These are phyloP conservation scores for Neoascia interrupta DNA, from an alignment of 2,888 invertebrate genomes.

Conservation along the genomic window DNA sequence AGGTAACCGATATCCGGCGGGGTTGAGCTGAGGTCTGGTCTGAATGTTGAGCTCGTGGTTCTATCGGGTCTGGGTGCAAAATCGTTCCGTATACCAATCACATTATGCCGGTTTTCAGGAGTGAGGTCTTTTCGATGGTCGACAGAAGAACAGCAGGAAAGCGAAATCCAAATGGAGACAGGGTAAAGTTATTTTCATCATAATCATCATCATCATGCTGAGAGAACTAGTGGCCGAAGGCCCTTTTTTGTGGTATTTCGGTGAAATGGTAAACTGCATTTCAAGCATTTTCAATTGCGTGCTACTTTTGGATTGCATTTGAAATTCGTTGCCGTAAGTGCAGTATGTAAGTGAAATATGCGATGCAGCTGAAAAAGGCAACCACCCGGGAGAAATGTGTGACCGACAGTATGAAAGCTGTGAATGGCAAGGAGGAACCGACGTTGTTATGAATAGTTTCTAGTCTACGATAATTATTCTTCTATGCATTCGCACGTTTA, in stretches of 20 bases:
- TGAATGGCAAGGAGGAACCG: too few species aligned
- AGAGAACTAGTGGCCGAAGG: conserved; percentile 23
- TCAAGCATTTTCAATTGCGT: conserved; percentile 55
- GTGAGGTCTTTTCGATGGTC: too few species aligned
- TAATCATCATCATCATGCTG: conserved; percentile 46
- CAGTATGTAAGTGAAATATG: conserved; percentile 57
- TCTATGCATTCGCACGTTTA: too few species aligned
- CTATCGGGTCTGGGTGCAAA: conserved; percentile 29
- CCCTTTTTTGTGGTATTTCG: conserved; percentile 61
- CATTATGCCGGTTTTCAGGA: conserved; percentile 7
- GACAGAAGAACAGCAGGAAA: not conserved
- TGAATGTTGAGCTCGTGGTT: conserved; percentile 46
- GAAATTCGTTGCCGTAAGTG: conserved; percentile 61
- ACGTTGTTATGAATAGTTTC: too few species aligned
- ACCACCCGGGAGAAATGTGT: conserved; percentile 22
- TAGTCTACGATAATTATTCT: too few species aligned
- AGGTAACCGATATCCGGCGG: conserved; percentile 15
- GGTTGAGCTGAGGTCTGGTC: conserved; percentile 24
- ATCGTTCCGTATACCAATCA: conserved; percentile 6
- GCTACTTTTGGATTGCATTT: conserved; percentile 41
- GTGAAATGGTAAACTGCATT: conserved; percentile 57
- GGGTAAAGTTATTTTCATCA: conserved; percentile 32
- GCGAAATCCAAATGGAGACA: not conserved
- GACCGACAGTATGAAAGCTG: too few species aligned
- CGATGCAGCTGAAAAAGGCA: conserved; percentile 32